phyloP scores from a whole-genome alignment of 2,113 vertebrate genomes.

The Pygoscelis adeliae region DNA sequence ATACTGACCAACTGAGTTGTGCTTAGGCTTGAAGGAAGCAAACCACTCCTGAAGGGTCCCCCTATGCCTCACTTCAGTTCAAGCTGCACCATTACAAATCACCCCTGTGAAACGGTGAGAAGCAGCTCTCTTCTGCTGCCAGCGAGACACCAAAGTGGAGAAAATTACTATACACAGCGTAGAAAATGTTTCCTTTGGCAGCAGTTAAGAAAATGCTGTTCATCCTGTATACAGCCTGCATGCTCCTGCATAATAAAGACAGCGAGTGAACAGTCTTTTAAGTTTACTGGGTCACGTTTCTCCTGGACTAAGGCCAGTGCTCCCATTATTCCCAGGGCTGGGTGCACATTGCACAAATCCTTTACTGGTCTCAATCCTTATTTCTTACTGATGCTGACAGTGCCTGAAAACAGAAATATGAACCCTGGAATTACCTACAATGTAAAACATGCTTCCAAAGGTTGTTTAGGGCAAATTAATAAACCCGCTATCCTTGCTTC shows the following conservation, averaged over 20 bases:
- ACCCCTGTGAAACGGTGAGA: neutral
- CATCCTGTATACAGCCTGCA: neutral
- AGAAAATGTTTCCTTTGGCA: constrained; percentile 51
- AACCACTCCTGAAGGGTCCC: neutral
- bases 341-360: neutral
- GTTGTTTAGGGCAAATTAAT: neutral
- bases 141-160: neutral
- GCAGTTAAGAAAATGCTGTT: constrained; percentile 41
- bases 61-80: neutral
- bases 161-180: neutral
- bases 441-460: neutral
- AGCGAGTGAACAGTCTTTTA: constrained; percentile 14
- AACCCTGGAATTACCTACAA: neutral
- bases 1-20: neutral
- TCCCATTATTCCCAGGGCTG: constrained; percentile 19
- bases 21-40: neutral
- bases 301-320: neutral
- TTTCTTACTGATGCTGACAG: neutral
- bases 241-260: constrained; percentile 31
- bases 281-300: constrained; percentile 66
- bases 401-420: neutral
- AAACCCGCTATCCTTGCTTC: neutral
- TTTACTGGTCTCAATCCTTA: neutral
- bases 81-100: neutral
- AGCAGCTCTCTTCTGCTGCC: neutral